These are phyloP conservation scores for Gila robusta DNA, from an alignment of 2,797 vertebrate species.

Conservation along the genomic window DNA sequence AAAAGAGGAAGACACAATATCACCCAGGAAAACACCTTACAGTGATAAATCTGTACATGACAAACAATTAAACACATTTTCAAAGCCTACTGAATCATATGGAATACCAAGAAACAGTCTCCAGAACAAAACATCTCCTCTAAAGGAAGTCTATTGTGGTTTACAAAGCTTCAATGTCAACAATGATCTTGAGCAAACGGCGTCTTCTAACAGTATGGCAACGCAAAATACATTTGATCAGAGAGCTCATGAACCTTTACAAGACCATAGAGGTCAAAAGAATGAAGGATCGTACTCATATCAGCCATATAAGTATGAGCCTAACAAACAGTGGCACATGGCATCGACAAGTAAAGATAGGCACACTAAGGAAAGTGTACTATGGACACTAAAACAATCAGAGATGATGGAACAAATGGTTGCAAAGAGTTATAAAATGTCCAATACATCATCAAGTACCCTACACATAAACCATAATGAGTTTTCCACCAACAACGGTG, in stretches of 20 bases:
- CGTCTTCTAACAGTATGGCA: not conserved
- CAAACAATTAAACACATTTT: conserved; percentile 4
- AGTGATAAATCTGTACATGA: conserved; percentile 49
- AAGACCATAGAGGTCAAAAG: conserved; percentile 51
- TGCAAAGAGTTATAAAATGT: conserved; percentile 72
- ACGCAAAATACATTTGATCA: conserved; percentile 60
- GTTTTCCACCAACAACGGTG: conserved; percentile 44
- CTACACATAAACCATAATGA: conserved; percentile 64
- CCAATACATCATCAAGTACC: conserved; percentile 54
- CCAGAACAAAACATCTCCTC: conserved; percentile 50
- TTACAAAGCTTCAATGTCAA: conserved; percentile 46
- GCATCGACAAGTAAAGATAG: conserved; percentile 43
- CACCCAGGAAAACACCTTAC: conserved; percentile 50
- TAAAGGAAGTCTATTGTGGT: conserved; percentile 51
- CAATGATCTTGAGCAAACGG: conserved; percentile 49
- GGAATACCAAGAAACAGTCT: conserved; percentile 49
- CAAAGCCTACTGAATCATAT: conserved; percentile 22
- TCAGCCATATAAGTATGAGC: conserved; percentile 58
- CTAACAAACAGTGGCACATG: conserved; percentile 59
- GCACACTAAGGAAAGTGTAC: not conserved
- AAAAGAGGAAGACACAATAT: conserved; percentile 39
- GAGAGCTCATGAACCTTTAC: conserved; percentile 48
- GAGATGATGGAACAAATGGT: conserved; percentile 52
- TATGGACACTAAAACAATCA: conserved; percentile 5
- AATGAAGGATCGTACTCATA: conserved; percentile 53